Evolutionary conservation across 1,140 invertebrate species (phyloP).

Genomic region (Drosophila simulans): DNA sequence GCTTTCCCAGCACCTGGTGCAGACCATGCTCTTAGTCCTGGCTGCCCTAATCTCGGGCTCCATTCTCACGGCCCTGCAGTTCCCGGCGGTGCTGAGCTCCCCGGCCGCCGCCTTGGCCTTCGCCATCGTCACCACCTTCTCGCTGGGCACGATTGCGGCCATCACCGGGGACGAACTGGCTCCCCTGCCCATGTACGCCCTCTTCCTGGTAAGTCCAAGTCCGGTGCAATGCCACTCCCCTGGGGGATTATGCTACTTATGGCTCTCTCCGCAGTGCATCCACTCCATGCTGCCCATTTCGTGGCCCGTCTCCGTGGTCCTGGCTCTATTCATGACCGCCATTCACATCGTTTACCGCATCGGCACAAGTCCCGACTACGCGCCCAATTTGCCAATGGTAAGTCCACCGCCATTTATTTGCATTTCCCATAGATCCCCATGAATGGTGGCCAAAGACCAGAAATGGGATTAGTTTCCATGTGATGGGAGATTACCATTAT

Average conservation of each 20-base stretch:
- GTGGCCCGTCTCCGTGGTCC: conserved; percentile 86
- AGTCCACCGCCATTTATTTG: conserved; percentile 51
- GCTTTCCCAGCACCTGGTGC: conserved; percentile 56
- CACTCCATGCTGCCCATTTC: conserved; percentile 90
- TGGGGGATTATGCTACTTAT: conserved; percentile 17
- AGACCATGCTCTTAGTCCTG: conserved; percentile 62
- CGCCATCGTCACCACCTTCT: conserved; percentile 82
- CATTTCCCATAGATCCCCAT: conserved; percentile 8
- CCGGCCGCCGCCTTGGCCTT: conserved; percentile 80
- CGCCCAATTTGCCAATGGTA: conserved; percentile 76
- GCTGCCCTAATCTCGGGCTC: conserved; percentile 76
- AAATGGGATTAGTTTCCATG: conserved; percentile 32
- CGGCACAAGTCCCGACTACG: conserved; percentile 58
- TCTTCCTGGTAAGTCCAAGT: conserved; percentile 87
- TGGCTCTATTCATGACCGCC: conserved; percentile 87
- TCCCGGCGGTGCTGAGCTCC: conserved; percentile 81
- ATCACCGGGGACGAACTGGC: conserved; percentile 84
- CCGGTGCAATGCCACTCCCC: not conserved
- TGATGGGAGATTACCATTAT: conserved; percentile 4
- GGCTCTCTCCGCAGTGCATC: conserved; percentile 85
- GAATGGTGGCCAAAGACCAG: conserved; percentile 16
- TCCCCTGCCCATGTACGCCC: conserved; percentile 87
- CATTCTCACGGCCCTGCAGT: conserved; percentile 82
- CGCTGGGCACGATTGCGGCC: conserved; percentile 79
- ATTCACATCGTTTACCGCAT: conserved; percentile 86